Base-by-base conservation (phyloP, 1,140 invertebrate genomes). In the Streblospio benedicti region DNA sequence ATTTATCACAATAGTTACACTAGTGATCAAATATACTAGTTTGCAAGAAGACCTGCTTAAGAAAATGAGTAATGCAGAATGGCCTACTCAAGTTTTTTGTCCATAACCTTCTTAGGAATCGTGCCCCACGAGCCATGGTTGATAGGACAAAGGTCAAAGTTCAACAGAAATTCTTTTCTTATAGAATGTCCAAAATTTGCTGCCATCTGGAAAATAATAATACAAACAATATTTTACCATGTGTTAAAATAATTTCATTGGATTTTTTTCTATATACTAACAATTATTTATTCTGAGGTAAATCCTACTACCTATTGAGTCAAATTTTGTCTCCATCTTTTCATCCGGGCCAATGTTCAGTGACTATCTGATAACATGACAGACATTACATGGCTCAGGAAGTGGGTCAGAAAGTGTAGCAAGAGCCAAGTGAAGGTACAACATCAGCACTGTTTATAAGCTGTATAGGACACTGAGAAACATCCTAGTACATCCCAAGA, bases 101-200 rank as follows among this genome's bases (percentile, higher is more conserved):
- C 64, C 20, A 56, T 41, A 9, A 70, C 55, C 2, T 63, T 28
- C 14, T 45, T 41, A 16, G 69, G 69, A 5, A 70, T 66, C 4
- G 54, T 61, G 2, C 69, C 69, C 33, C 63, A 70, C 1, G 64
- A 65, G 2, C 67, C 67, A 50, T 70, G 66, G 43, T 70, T 70
- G 12, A 70, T 56, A 0, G 57, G 50, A 0, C 56, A 51, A 28
- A 45, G 43, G 6, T 61, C 50, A 27, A 69, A 35, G 18, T 43
- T 38, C 25, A 70, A 67, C 2, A 47, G 45, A 9, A 47, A 47
- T 47, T 28, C 45, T 6, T 47, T 23, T 47, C 45, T 12, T 28
- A 28, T 47, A 23, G 23, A 28, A 47, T 27, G 5, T 23, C 9
- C 45, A 18, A 3, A 23, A 47, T 47, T 47, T 28, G 6, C 12